Evolutionary conservation across 2,888 invertebrate species (phyloP).

Genomic region (Cheilosia scutellata): DNA sequence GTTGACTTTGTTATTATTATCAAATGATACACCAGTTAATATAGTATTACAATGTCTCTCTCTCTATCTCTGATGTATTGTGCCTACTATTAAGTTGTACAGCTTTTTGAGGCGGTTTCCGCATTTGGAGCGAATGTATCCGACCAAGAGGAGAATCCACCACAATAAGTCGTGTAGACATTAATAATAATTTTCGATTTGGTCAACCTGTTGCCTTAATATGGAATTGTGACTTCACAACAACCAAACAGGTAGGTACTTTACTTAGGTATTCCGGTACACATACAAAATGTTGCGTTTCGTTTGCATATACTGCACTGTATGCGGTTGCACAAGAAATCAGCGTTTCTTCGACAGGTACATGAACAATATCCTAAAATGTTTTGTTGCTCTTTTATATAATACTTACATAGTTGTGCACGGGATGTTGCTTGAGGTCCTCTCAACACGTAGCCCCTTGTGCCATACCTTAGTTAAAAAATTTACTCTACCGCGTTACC

Average conservation of each 20-base stretch:
- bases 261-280: background rate
- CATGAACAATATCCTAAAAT: no score
- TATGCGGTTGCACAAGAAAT: no score
- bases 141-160: slow-evolving; percentile 4
- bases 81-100: slow-evolving; percentile 7
- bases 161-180: slow-evolving; percentile 55
- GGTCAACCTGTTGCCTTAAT: slow-evolving; percentile 73
- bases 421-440: no score
- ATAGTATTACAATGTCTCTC: slow-evolving; percentile 64
- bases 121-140: slow-evolving; percentile 61
- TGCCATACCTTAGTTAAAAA: no score
- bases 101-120: slow-evolving; percentile 62
- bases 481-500: no score
- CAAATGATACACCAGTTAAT: slow-evolving; percentile 71
- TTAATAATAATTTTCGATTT: slow-evolving; percentile 46
- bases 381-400: no score
- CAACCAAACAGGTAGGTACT: slow-evolving; percentile 59
- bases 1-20: slow-evolving; percentile 74
- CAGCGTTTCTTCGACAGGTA: no score
- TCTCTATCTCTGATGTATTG: slow-evolving; percentile 64
- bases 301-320: no score
- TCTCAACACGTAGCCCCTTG: no score
- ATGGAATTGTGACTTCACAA: slow-evolving; percentile 66
- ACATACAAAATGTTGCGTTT: no score
- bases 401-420: no score